Evolutionary conservation across 2,113 vertebrate genomes (phyloP), one percentile per base, ranked within the genome.

Genomic region (Ranitomeya variabilis): DNA sequence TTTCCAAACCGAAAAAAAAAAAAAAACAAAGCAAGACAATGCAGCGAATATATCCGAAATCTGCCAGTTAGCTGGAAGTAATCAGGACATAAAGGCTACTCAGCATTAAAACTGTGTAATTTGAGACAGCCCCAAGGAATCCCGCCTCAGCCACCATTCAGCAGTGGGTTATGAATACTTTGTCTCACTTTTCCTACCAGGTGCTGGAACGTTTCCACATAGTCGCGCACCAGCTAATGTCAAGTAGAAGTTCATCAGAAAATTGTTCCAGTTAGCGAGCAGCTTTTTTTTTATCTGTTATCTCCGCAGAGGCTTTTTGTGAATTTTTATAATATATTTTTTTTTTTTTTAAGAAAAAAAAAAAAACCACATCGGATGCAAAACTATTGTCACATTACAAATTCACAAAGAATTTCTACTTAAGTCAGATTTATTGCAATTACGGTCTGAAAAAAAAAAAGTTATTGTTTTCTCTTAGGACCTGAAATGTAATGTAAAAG

Each of bases 201-300:
- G 93, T 93, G 91, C 91, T 90, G 83, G 91, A 91, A 91, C 93
- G 90, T 94, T 95, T 94, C 93, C 94, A 94, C 90, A 91, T 89
- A 91, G 26, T 62, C 54, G 26, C 60, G 89, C 91, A 92, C 84
- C 89, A 86, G 89, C 91, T 93, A 92, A 92, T 93, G 91, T 91
- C 89, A 93, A 93, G 90, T 91, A 91, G 93, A 92, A 92, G 91
- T 90, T 95, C 90, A 92, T 90, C 91, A 93, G 87, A 87, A 93
- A 94, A 92, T 86, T 86, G 84, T 92, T 91, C 90, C 91, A 89
- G 90, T 89, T 90, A 59, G 84, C 0, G 0, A 89, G 59, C 89
- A 67, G 88, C 51, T 93, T 92, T 89, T 80, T 86, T 91, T 91
- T 71, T 2, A 9, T 71, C 74, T 0, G 71, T 89, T 90, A 90